Base-by-base conservation (phyloP, 2,797 vertebrate genomes). In the Channallabes apus region DNA sequence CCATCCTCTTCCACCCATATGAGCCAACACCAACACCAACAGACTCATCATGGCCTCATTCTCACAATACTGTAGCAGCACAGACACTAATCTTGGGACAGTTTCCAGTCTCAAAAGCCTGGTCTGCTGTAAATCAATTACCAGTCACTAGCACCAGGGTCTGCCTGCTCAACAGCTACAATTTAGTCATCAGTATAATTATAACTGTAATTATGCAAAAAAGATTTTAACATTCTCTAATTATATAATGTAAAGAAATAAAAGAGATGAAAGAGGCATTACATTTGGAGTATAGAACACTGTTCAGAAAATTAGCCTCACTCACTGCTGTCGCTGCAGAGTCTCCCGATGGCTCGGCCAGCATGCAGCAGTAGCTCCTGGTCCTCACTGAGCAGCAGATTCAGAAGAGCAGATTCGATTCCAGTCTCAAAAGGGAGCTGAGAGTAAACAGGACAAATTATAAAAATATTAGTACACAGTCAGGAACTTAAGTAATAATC, bases 391-490 rank as follows among this genome's bases (percentile, higher is more conserved):
- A 94, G 93, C 93, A 98, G 90, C 68, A 96, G 90, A 2, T 94
- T 95, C 83, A 97, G 89, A 91, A 97, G 89, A 54, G 94, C 92
- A 0, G 87, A 78, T 1, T 95, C 92, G 91, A 98, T 90, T n/a
- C 94, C 96, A 4, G 96, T 93, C 4, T 97, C 95, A 7, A 94
- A 97, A 94, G 79, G 95, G 93, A 69, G 96, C 97, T 97, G 65
- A 71, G 32, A 29, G 24, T 35, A 82, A 18, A 80, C 24, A 84
- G 8, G 22, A 82, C 17, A n/a, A 3, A 27, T 41, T 79, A 3
- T 38, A 61, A 78, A 78, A 61, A 58, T 24, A 38, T 35, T 32
- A 22, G 17, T 32, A 35, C 18, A 9, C n/a, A 76, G 27, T 3
- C 27, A 14, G 11, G 24, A 41, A 54, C 15, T 75, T 29, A 29